These are phyloP conservation scores for Leucophenga montana DNA, from an alignment of 2,888 invertebrate genomes.

Conservation along the genomic window DNA sequence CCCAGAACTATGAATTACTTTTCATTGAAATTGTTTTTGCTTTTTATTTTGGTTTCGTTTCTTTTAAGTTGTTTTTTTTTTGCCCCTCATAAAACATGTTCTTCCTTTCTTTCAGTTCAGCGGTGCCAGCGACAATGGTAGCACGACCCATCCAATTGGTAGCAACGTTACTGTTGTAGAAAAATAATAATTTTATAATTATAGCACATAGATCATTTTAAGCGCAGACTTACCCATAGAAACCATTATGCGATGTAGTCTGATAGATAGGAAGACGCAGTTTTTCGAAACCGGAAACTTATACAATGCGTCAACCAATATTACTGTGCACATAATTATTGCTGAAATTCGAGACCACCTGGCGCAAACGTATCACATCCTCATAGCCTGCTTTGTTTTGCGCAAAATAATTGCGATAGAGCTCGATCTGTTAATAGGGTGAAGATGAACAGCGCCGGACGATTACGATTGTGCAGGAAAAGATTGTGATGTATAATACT, in stretches of 20 bases:
- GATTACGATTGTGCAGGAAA: slow-evolving; percentile 89
- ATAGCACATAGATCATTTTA: too few relatives aligned
- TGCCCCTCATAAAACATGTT: too few relatives aligned
- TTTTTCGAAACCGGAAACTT: slow-evolving; percentile 92
- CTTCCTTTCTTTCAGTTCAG: too few relatives aligned
- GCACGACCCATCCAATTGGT: slow-evolving; percentile 85
- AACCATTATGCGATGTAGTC: slow-evolving; percentile 92
- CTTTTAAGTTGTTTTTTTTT: too few relatives aligned
- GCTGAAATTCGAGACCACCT: slow-evolving; percentile 93
- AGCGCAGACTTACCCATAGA: slow-evolving; percentile 82
- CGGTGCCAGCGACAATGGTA: slow-evolving; percentile 94
- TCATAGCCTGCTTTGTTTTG: slow-evolving; percentile 84
- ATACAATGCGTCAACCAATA: slow-evolving; percentile 89
- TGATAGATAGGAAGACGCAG: slow-evolving; percentile 93
- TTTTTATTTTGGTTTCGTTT: too few relatives aligned
- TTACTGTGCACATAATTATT: slow-evolving; percentile 94
- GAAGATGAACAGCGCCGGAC: slow-evolving; percentile 87
- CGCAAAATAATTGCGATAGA: slow-evolving; percentile 94
- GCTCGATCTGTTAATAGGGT: slow-evolving; percentile 92
- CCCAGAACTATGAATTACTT: too few relatives aligned
- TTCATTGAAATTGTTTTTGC: too few relatives aligned
- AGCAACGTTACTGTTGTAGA: slow-evolving; percentile 81
- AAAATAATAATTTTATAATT: neutral
- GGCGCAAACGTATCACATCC: slow-evolving; percentile 88
- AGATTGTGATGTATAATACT: slow-evolving; percentile 95